Evolutionary conservation across 2,113 vertebrate genomes (phyloP).

Genomic region (Alexandromys fortis): DNA sequence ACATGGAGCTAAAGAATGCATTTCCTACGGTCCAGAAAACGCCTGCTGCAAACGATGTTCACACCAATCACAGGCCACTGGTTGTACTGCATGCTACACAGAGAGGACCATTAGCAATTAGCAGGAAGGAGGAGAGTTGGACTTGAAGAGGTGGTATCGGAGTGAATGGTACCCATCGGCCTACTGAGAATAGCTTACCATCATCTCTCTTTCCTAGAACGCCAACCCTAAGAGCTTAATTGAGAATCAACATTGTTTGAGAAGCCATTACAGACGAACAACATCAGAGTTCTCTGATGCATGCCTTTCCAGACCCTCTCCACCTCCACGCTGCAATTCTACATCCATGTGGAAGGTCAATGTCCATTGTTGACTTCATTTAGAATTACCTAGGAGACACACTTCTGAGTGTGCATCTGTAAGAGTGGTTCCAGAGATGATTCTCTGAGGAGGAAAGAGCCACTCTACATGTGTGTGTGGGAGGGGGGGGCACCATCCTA

Average conservation of each 20-base stretch:
- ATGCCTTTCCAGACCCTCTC: not conserved
- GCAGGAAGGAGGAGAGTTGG: constrained; percentile 41
- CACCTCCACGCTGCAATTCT: not conserved
- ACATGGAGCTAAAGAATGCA: not conserved
- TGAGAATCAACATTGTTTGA: not conserved
- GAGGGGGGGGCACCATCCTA: not conserved
- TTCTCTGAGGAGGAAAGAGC: not conserved
- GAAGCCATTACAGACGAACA: not conserved
- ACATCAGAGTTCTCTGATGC: not conserved
- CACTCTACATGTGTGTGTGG: too few species aligned
- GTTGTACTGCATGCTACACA: not conserved
- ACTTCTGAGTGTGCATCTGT: not conserved
- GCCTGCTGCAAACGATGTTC: not conserved
- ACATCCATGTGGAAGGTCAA: too few species aligned
- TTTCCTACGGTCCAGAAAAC: not conserved
- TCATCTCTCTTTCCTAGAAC: constrained; percentile 28
- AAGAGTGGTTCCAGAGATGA: not conserved
- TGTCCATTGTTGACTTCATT: not conserved
- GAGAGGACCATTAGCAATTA: not conserved
- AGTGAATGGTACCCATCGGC: not conserved
- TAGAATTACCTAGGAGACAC: not conserved
- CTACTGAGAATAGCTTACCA: not conserved
- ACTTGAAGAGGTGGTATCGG: not conserved
- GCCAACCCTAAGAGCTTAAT: not conserved
- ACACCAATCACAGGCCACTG: constrained; percentile 2